Evolutionary conservation across 2,888 invertebrate species (phyloP).

Genomic region (Phortica okadai): DNA sequence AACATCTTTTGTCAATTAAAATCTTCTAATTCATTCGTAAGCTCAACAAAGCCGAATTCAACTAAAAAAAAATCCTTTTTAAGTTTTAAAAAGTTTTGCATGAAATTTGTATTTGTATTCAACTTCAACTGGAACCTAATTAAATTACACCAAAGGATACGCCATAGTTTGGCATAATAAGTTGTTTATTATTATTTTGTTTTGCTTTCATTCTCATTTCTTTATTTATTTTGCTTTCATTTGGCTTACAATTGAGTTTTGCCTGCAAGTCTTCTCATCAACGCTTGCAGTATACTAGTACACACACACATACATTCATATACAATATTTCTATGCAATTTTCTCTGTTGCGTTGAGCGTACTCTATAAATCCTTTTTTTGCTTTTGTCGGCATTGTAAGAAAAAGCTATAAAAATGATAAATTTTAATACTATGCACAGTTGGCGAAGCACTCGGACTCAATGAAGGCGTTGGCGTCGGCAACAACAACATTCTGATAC

Average conservation of each 20-base stretch:
- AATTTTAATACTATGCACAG: conserved; percentile 53
- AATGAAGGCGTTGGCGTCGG: conserved; percentile 2
- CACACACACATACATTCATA: neutral
- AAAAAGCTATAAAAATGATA: conserved; percentile 47
- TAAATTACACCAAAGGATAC: conserved; percentile 4
- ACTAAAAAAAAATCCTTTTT: too few species aligned
- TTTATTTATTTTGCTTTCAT: neutral
- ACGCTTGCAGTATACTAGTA: neutral
- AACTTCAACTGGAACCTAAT: conserved; percentile 8
- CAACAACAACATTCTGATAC: conserved; percentile 56
- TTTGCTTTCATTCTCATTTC: neutral
- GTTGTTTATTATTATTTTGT: neutral
- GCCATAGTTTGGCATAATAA: conserved; percentile 7
- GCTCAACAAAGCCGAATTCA: neutral
- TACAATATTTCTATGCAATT: neutral
- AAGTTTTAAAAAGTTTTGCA: neutral
- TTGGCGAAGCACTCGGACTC: conserved; percentile 56
- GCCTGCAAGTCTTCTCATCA: neutral
- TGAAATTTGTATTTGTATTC: neutral
- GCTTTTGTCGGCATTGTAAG: conserved; percentile 26
- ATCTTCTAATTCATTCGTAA: neutral
- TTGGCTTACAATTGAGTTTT: neutral
- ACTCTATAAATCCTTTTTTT: conserved; percentile 21
- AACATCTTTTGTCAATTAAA: too few species aligned
- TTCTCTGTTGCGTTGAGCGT: conserved; percentile 3